Evolutionary conservation across 2,888 invertebrate genomes (phyloP).

Genomic region (Platyscelio sp.): DNA sequence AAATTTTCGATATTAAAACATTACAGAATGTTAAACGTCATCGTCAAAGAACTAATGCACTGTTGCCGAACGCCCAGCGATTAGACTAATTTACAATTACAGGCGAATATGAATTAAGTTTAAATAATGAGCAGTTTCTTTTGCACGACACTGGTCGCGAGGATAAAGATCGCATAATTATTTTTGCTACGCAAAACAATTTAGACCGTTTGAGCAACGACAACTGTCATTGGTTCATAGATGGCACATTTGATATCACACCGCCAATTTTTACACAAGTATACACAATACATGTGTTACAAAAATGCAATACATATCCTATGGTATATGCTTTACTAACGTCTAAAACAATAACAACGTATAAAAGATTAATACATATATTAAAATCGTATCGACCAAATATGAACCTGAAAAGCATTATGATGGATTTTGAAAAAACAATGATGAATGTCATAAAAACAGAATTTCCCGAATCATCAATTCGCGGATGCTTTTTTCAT

Average conservation of each 20-base stretch:
- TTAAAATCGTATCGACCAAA: neutral
- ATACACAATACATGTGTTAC: neutral
- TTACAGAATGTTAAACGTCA: too few relatives aligned
- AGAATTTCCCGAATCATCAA: neutral
- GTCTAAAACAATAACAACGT: neutral
- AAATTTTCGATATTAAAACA: too few relatives aligned
- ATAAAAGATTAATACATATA: slow-evolving; percentile 2
- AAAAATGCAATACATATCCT: neutral
- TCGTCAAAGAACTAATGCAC: too few relatives aligned
- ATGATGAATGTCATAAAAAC: neutral
- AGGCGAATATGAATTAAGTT: neutral
- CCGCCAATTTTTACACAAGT: neutral
- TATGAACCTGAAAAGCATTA: neutral
- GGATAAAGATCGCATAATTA: neutral
- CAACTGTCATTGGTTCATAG: slow-evolving; percentile 7
- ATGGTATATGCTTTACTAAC: neutral
- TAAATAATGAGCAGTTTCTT: neutral
- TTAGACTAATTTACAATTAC: neutral
- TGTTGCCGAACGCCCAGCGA: too few relatives aligned
- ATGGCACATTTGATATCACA: slow-evolving; percentile 3
- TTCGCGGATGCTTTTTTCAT: slow-evolving; percentile 16
- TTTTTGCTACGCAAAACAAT: neutral
- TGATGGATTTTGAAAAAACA: neutral
- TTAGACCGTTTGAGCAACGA: neutral
- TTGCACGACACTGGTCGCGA: neutral